Base-by-base conservation (phyloP, 2,113 vertebrate genomes). In the Halcyon malimbica region DNA sequence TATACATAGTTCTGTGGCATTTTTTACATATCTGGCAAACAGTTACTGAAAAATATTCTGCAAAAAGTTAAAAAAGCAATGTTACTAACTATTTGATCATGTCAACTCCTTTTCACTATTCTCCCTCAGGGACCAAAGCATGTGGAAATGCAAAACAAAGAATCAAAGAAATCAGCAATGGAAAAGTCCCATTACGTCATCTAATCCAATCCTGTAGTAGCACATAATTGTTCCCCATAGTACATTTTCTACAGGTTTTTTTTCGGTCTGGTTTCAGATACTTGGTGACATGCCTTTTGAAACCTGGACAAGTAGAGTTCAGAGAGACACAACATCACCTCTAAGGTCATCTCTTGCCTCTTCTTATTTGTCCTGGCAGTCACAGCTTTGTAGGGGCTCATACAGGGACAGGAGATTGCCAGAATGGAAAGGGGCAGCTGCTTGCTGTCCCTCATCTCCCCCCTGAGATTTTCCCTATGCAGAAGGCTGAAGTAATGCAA, bases 1-100 rank as follows among this genome's bases (percentile, higher is more conserved):
- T 95, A 90, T 75, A 84, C 65, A 79, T 84, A 87, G 42, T 76
- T 92, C 41, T 59, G 46, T 87, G 84, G 57, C 74, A 86, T 94
- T 83, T 97, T 96, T 97, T 93, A 90, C 35, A 79, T 76, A 77
- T 63, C 64, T 92, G 83, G 93, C 80, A 93, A 94, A 91, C 23
- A 91, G 23, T 94, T 93, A 78, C 82, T 95, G 67, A 93, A 93
- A 97, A 96, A 95, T 69, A 86, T 97, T 88, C 77, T 85, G 18
- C 70, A 90, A 90, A 94, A 97, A 95, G 53, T 70, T 93, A 87
- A 95, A 94, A 94, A 82, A 95, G 54, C 78, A 81, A n/a, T 63
- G 74, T 87, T 94, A 64, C 64, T 87, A 91, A 89, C 65, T 68
- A 76, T 79, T 96, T 95, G 65, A 87, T 94, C 91, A 76, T 70